Conservation (phyloP, 2,113 vertebrate genomes). For the Festucalex cinctus region DNA sequence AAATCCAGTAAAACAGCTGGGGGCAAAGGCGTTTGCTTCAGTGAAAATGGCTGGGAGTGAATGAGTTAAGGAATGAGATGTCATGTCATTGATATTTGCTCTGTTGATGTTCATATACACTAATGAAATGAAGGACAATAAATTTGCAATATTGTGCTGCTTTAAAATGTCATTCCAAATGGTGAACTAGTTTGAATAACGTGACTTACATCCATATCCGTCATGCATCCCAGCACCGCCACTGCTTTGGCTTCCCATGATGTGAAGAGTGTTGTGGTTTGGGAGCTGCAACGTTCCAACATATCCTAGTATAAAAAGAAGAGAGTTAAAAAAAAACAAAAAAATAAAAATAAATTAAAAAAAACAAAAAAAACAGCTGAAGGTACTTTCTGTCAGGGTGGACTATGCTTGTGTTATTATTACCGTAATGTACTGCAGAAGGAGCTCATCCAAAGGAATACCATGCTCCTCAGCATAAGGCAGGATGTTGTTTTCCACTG, state of each 20-base stretch:
- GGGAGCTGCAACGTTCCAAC: slow-evolving; percentile 82
- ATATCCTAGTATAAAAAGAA: slow-evolving; percentile 75
- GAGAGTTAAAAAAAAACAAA: background rate
- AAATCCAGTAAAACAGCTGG: too few species aligned
- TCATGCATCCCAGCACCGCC: slow-evolving; percentile 84
- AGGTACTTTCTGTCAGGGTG: background rate
- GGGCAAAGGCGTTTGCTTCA: too few species aligned
- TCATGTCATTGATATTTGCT: too few species aligned
- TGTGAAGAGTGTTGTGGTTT: slow-evolving; percentile 85
- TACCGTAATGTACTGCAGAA: slow-evolving; percentile 93
- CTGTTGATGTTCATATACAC: too few species aligned
- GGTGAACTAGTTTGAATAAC: background rate
- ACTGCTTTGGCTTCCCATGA: slow-evolving; percentile 95
- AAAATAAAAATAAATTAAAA: too few species aligned
- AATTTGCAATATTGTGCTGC: too few species aligned
- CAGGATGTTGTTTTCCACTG: slow-evolving; percentile 79
- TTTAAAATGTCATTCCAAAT: background rate
- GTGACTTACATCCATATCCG: slow-evolving; percentile 82
- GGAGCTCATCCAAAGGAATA: slow-evolving; percentile 82
- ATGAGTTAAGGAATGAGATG: too few species aligned
- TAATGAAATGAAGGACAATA: too few species aligned
- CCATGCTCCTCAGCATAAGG: slow-evolving; percentile 82
- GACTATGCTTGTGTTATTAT: background rate
- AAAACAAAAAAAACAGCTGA: background rate
- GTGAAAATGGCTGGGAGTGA: too few species aligned